phyloP scores from a whole-genome alignment of 2,888 invertebrate genomes.

The Drosophila nigricruria region DNA sequence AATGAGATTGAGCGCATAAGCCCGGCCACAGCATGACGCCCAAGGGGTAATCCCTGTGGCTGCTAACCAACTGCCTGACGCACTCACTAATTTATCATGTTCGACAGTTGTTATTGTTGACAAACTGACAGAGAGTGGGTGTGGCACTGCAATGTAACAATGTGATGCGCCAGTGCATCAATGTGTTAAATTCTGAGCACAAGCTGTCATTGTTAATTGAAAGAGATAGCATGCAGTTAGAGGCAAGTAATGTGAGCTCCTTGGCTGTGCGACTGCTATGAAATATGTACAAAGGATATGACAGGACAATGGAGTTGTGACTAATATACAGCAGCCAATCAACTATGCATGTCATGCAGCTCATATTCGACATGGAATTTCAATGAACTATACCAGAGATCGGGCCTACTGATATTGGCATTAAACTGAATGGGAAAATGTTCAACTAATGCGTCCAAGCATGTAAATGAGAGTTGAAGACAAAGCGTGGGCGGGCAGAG shows the following conservation, averaged over 20 bases:
- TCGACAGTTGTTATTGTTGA: constrained; percentile 60
- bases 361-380: constrained; percentile 24
- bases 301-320: constrained; percentile 6
- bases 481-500: neutral
- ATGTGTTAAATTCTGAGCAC: constrained; percentile 39
- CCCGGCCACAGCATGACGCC: constrained; percentile 20
- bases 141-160: constrained; percentile 14
- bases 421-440: constrained; percentile 16
- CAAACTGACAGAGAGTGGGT: constrained; percentile 26
- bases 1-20: constrained; percentile 49
- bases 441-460: neutral
- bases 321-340: constrained; percentile 2
- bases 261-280: constrained; percentile 27
- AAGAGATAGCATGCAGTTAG: constrained; percentile 23
- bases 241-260: constrained; percentile 4
- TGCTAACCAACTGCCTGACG: constrained; percentile 41
- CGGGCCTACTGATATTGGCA: constrained; percentile 31
- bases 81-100: constrained; percentile 72
- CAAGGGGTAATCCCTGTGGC: neutral
- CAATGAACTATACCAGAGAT: constrained; percentile 20
- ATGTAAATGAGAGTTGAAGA: neutral
- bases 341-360: constrained; percentile 20
- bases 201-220: constrained; percentile 61
- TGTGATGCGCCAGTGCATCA: constrained; percentile 15
- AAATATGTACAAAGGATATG: constrained; percentile 12